Evolutionary conservation across 1,140 invertebrate species (phyloP), one percentile per base, ranked within the genome.

Genomic region (Drosophila sp.): DNA sequence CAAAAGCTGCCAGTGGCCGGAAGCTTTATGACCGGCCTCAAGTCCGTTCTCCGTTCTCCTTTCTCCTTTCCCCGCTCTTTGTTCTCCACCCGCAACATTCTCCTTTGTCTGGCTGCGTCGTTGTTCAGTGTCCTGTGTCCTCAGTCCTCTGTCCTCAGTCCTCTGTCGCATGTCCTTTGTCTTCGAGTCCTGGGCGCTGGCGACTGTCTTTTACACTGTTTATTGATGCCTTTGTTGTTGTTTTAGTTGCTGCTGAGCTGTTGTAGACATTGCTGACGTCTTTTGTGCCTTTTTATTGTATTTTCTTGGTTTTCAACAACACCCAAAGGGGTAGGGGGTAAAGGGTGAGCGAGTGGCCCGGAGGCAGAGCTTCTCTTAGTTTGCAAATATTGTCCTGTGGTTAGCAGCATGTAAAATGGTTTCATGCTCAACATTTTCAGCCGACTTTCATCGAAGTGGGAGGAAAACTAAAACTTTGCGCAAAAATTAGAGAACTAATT

Each of bases 201-300:
- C 51, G 66, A 86, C 82, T 86, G 82, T 80, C 82, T 87, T 81
- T 78, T 87, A 75, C 75, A 87, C 75, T 86, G 82, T 87, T 86
- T 86, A 86, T 86, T 72, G 81, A 86, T 81, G 82, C 66, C 72
- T 75, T 86, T 87, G 76, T 79, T 74, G 74, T 48, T 80, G 43
- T 32, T 57, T 45, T 67, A 74, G 40, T 27, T 57, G 57, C 53
- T 65, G 46, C 11, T 27, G 53, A 43, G 70, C 81, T 86, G 82
- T 46, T 74, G 66, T 73, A 78, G 81, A 86, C 82, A 78, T 84
- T 84, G 74, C 82, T 87, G 82, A 84, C 70, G 81, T 87, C 81
- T 81, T 87, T 86, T 81, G 80, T 86, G 81, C 78, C 82, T 87
- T 81, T 86, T 87, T 84, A 86, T 87, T 84, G 80, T 80, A 79